Conservation (phyloP, 2,113 vertebrate species). For the Cyanoderma ruficeps region DNA sequence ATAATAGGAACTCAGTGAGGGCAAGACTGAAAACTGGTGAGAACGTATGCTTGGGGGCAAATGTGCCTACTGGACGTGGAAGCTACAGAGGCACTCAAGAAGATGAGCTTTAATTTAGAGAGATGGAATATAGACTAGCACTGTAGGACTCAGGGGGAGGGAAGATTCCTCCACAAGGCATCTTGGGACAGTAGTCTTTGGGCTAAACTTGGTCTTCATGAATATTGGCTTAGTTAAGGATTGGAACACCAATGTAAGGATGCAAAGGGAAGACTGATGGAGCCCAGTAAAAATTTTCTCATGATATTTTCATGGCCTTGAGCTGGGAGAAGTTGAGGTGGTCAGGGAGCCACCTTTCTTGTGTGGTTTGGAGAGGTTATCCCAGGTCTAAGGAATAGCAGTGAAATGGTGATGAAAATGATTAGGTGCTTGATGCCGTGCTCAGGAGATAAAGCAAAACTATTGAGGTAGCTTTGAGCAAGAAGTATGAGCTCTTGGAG, state of each 20-base stretch:
- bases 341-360: background rate
- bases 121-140: background rate
- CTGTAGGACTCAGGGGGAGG: background rate
- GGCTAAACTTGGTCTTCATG: background rate
- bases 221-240: background rate
- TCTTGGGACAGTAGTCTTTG: background rate
- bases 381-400: background rate
- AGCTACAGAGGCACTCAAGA: background rate
- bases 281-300: background rate
- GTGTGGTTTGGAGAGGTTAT: background rate
- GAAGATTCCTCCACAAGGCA: background rate
- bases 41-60: background rate
- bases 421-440: background rate
- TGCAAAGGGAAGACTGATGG: background rate
- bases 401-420: background rate
- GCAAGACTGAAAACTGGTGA: background rate
- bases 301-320: background rate
- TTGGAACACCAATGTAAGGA: background rate
- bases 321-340: background rate
- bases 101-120: background rate
- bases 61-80: background rate
- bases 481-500: background rate
- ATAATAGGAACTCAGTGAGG: background rate
- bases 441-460: background rate
- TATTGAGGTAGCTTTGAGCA: background rate